Evolutionary conservation across 2,113 vertebrate species (phyloP), one percentile per base, ranked within the genome.

Genomic region (Mystacornis crossleyi): DNA sequence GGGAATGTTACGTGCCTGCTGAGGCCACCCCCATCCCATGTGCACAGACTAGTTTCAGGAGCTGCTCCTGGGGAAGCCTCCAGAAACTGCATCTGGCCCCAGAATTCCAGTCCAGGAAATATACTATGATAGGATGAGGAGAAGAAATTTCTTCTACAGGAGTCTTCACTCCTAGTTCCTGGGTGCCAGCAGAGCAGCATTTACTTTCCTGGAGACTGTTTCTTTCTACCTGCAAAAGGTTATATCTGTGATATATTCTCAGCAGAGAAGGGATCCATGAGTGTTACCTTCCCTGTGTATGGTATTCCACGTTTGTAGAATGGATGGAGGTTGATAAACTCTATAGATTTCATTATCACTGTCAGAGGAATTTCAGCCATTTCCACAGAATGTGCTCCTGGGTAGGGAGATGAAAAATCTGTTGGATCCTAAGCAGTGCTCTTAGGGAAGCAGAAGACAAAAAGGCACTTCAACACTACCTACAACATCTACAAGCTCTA

Each of bases 301-400:
- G 97, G 96, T 14, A 97, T 90, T 54, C 90, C 97, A 74, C 31
- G 70, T 84, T 97, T 96, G 91, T 98, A 98, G 91, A 96, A 97
- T 9, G 61, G 29, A 70, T 97, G 94, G 66, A 96, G 40, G 50
- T 96, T 95, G 84, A 98, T 69, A 58, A 97, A 98, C 6, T 45
- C 47, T 40, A 97, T 19, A 38, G 48, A 70, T 81, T 89, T 97
- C 6, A 9, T 26, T 58, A 65, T 33, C 0, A 23, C 72, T 1
- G 50, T 65, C 70, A 97, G 40, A 54, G 81, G 8, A 62, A 97
- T 33, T 8, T 0, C 0, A 94, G 7, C 28, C 0, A 0, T 25
- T n/a, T 58, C 58, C 3, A 1, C 21, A 70, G 53, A 38, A 18
- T 43, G 5, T 43, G 69, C 47, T 43, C 89, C 98, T 98, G 70